phyloP scores from a whole-genome alignment of 2,888 invertebrate species.

The Noctua comes region DNA sequence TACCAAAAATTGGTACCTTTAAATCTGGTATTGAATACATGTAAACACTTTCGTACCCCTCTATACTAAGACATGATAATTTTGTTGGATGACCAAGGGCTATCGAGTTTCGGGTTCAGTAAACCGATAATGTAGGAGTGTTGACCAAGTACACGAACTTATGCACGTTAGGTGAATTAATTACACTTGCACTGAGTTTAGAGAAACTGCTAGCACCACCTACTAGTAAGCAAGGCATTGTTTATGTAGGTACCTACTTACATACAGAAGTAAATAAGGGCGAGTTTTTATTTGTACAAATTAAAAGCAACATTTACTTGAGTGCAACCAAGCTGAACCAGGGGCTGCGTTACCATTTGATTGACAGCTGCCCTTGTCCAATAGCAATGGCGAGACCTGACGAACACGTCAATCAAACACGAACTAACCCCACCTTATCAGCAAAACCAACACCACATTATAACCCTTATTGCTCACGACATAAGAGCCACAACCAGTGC shows the following conservation, averaged over 20 bases:
- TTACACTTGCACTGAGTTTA: conserved; percentile 53
- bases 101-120: conserved; percentile 87
- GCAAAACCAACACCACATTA: conserved; percentile 70
- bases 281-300: conserved; percentile 45
- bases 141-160: conserved; percentile 69
- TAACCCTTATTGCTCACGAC: conserved; percentile 72
- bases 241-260: neutral
- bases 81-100: conserved; percentile 83
- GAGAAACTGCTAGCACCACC: conserved; percentile 16
- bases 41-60: conserved; percentile 68
- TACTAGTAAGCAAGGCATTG: neutral
- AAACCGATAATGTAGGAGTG: conserved; percentile 81
- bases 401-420: conserved; percentile 94
- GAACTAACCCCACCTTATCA: conserved; percentile 78
- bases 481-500: conserved; percentile 69
- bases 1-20: neutral
- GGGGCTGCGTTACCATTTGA: conserved; percentile 90
- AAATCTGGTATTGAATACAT: neutral
- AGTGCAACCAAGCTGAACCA: conserved; percentile 81
- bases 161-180: conserved; percentile 63
- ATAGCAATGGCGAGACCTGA: conserved; percentile 94
- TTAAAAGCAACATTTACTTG: conserved; percentile 64
- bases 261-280: conserved; percentile 37
- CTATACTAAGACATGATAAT: conserved; percentile 68
- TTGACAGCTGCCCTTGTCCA: conserved; percentile 95